These are phyloP conservation scores for Echeneis naucrates DNA, from an alignment of 2,797 vertebrate species.

Conservation along the genomic window DNA sequence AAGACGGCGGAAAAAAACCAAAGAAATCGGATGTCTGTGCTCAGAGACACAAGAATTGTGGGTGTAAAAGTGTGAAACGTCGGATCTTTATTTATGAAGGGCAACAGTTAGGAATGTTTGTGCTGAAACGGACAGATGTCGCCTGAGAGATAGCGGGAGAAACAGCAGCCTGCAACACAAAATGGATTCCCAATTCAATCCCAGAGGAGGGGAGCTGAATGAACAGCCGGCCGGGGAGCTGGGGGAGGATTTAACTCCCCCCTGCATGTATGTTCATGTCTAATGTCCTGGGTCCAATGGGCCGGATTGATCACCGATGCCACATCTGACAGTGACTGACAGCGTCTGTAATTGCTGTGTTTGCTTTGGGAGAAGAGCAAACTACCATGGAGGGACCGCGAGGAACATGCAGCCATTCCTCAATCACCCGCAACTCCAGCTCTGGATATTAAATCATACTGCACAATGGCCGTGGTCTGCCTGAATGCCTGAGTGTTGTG, in stretches of 20 bases:
- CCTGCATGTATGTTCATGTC: slow-evolving; percentile 67
- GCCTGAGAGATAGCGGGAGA: slow-evolving; percentile 12
- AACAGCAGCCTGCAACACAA: slow-evolving; percentile 52
- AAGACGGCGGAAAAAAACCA: not conserved
- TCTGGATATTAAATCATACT: slow-evolving; percentile 38
- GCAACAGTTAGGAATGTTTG: not conserved
- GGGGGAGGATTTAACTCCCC: slow-evolving; percentile 60
- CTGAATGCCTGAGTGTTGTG: slow-evolving; percentile 20
- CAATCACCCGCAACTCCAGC: slow-evolving; percentile 44
- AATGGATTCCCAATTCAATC: slow-evolving; percentile 55
- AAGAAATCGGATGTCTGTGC: not conserved
- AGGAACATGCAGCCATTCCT: slow-evolving; percentile 44
- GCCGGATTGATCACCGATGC: slow-evolving; percentile 74
- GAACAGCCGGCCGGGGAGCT: slow-evolving; percentile 64
- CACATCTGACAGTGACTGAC: slow-evolving; percentile 75
- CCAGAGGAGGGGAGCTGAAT: slow-evolving; percentile 38
- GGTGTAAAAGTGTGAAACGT: slow-evolving; percentile 2
- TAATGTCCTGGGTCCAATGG: slow-evolving; percentile 68
- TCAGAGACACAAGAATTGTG: not conserved
- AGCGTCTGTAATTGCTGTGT: slow-evolving; percentile 74
- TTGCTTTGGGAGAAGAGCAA: slow-evolving; percentile 69
- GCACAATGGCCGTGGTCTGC: slow-evolving; percentile 12
- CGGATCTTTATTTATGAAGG: not conserved
- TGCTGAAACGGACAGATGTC: slow-evolving; percentile 36
- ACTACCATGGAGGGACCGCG: slow-evolving; percentile 37